Percentiles rank a stretch among this genome's conserved stretches.
phyloP scores from a whole-genome alignment of 2,113 vertebrate species.

The Xiphophorus hellerii region DNA sequence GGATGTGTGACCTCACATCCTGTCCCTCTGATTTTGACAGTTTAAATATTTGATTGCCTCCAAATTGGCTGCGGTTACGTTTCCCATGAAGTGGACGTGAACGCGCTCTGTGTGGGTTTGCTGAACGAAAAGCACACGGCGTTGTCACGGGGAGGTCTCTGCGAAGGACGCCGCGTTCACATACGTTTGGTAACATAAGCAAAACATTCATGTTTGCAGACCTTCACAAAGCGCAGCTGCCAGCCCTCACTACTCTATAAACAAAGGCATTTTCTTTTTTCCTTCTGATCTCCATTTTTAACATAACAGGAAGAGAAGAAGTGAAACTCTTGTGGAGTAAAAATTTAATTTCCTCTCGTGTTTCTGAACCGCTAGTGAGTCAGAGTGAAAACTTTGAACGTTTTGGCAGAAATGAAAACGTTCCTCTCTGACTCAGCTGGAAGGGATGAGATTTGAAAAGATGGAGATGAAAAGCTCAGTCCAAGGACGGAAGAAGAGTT shows the following conservation, averaged over 20 bases:
- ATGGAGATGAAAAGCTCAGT: slow-evolving; percentile 35
- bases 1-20: slow-evolving; percentile 68
- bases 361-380: slow-evolving; percentile 18
- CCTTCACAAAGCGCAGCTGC: slow-evolving; percentile 10
- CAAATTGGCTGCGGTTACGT: slow-evolving; percentile 61
- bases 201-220: slow-evolving; percentile 12
- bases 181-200: slow-evolving; percentile 11
- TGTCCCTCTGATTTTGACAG: slow-evolving; percentile 42
- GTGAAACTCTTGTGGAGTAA: neutral
- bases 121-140: slow-evolving; percentile 52
- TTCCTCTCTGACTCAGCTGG: slow-evolving; percentile 66
- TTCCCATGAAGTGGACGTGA: slow-evolving; percentile 42
- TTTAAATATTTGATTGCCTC: slow-evolving; percentile 60
- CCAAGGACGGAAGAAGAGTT: slow-evolving; percentile 35
- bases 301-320: neutral
- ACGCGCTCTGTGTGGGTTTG: no score
- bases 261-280: neutral
- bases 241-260: neutral
- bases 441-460: slow-evolving; percentile 20
- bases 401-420: slow-evolving; percentile 53
- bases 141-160: slow-evolving; percentile 49
- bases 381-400: slow-evolving; percentile 60
- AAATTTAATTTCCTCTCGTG: neutral
- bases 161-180: slow-evolving; percentile 27
- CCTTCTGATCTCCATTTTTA: neutral